Evolutionary conservation across 2,113 vertebrate genomes (phyloP).

Genomic region (Gulo gulo): DNA sequence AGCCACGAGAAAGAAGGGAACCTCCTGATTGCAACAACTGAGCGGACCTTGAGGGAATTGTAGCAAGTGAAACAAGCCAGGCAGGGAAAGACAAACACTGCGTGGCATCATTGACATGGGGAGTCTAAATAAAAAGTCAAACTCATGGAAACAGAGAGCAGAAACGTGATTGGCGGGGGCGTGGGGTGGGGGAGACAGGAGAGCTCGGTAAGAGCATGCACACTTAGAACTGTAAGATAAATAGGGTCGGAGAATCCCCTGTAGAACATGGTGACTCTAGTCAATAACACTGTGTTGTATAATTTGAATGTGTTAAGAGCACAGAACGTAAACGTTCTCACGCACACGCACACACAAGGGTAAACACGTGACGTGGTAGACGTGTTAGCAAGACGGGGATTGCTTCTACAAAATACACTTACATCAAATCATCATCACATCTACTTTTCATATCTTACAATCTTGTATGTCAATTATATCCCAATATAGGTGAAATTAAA

Average conservation of each 20-base stretch:
- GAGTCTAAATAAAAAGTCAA: background rate
- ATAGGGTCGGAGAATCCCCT: background rate
- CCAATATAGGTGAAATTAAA: background rate
- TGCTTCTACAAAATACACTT: background rate
- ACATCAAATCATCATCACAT: rapidly evolving
- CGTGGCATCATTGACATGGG: too few species aligned
- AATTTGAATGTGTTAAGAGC: background rate
- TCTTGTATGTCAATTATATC: background rate
- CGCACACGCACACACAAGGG: background rate
- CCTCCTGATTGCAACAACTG: background rate
- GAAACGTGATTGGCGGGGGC: background rate
- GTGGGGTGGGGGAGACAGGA: background rate
- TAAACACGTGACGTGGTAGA: too few species aligned
- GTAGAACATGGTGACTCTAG: rapidly evolving
- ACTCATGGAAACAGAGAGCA: background rate
- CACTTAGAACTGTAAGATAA: rapidly evolving
- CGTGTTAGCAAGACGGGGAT: background rate
- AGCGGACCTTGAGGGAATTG: background rate
- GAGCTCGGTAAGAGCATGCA: too few species aligned
- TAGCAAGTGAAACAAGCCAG: background rate
- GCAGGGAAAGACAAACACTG: background rate
- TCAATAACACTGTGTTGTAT: too few species aligned
- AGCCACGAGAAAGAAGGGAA: background rate
- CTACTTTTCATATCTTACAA: background rate
- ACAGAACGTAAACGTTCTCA: background rate